Conservation (phyloP, 53 echinoderm and acorn worm species). For the Actinopyga echinites region DNA sequence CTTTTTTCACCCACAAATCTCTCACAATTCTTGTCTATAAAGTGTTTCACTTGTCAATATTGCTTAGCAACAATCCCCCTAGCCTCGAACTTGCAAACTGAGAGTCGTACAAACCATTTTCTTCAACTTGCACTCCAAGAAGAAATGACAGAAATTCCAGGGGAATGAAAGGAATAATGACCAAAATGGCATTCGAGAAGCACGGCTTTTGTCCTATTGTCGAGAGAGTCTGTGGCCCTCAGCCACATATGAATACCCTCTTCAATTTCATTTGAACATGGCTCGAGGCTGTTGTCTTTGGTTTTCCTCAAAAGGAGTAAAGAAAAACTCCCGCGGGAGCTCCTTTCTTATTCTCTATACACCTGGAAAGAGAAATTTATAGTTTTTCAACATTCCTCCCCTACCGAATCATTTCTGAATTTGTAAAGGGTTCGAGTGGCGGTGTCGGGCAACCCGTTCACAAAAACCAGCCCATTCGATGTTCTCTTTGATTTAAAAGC, state of each 20-base stretch:
- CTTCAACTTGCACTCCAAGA: background rate
- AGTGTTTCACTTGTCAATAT: conserved; percentile 25
- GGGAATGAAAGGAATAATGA: conserved; percentile 23
- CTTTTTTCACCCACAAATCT: conserved; percentile 9
- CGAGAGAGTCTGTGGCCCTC: conserved; percentile 8
- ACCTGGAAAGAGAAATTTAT: conserved; percentile 41
- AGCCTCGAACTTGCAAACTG: conserved; percentile 32
- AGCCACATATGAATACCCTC: conserved; percentile 35
- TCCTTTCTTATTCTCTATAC: conserved; percentile 38
- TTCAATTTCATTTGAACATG: conserved; percentile 35
- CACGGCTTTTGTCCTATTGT: conserved; percentile 37
- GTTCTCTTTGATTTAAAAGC: conserved; percentile 7
- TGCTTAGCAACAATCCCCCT: conserved; percentile 31
- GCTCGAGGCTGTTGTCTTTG: conserved; percentile 38
- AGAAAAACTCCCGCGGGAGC: conserved; percentile 23
- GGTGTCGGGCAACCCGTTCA: conserved; percentile 6
- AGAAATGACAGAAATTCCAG: conserved; percentile 35
- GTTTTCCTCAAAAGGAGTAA: conserved; percentile 19
- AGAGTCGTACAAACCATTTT: background rate
- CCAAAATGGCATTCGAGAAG: conserved; percentile 21
- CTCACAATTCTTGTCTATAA: conserved; percentile 5
- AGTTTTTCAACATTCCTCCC: conserved; percentile 27
- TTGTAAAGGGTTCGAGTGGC: conserved; percentile 27
- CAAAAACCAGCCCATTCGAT: conserved; percentile 1
- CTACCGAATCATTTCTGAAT: conserved; percentile 10